Conservation (phyloP, 2,888 invertebrate species). For the Cyclophora punctaria region DNA sequence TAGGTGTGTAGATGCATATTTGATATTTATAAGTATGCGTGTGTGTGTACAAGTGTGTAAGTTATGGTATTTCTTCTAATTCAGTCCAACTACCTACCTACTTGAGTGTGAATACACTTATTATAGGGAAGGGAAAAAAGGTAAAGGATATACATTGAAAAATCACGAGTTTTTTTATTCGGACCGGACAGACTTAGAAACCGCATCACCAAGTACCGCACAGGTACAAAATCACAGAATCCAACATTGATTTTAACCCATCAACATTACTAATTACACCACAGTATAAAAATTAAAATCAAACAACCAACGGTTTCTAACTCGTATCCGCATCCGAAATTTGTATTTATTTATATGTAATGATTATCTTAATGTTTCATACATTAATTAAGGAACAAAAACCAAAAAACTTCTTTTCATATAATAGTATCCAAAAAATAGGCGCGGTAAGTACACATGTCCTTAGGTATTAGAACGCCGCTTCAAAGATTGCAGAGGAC, state of each 20-base stretch:
- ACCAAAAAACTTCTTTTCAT: conserved; percentile 65
- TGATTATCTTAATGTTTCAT: conserved; percentile 66
- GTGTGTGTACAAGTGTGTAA: too few relatives aligned
- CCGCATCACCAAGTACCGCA: conserved; percentile 43
- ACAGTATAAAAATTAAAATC: conserved; percentile 64
- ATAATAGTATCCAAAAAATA: conserved; percentile 64
- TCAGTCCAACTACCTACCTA: background rate
- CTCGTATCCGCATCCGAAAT: conserved; percentile 46
- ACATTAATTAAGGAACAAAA: conserved; percentile 76
- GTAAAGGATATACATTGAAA: conserved; percentile 7
- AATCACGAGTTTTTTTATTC: conserved; percentile 42
- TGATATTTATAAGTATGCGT: too few relatives aligned
- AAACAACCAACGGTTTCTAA: conserved; percentile 51
- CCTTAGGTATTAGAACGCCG: conserved; percentile 45
- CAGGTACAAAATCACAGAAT: conserved; percentile 70
- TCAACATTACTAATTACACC: conserved; percentile 30
- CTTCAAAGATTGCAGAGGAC: conserved; percentile 69
- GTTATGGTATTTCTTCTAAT: too few relatives aligned
- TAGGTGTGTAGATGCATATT: too few relatives aligned
- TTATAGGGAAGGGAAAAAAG: background rate
- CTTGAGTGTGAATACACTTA: background rate
- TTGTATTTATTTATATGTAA: conserved; percentile 67
- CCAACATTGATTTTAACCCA: conserved; percentile 51
- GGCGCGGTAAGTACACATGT: conserved; percentile 64
- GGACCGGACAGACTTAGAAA: conserved; percentile 52